These are phyloP conservation scores for Synodontis membranacea DNA, from an alignment of 2,113 vertebrate species.

Conservation along the genomic window DNA sequence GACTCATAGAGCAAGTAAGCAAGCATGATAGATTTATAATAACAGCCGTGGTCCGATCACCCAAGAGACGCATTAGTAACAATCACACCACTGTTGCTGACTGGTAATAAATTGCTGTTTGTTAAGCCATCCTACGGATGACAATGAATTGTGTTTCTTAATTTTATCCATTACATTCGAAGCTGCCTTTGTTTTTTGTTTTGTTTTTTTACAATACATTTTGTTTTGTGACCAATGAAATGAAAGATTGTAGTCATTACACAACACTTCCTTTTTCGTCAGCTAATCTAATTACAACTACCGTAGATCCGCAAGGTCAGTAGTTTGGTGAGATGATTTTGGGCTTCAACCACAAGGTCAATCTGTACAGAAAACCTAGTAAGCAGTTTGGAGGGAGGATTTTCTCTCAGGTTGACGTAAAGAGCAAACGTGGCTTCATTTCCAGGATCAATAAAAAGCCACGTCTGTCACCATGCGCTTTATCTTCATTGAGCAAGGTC, in stretches of 20 bases:
- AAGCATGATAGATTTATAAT: background rate
- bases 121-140: background rate
- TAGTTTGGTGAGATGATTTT: background rate
- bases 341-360: background rate
- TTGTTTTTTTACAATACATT: background rate
- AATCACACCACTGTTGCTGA: background rate
- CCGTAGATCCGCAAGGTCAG: background rate
- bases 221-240: background rate
- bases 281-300: background rate
- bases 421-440: background rate
- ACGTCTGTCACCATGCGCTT: background rate
- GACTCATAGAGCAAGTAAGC: background rate
- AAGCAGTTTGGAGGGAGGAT: background rate
- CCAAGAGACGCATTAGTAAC: conserved; percentile 6
- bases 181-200: background rate
- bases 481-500: background rate
- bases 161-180: background rate
- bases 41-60: background rate
- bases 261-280: background rate
- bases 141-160: background rate
- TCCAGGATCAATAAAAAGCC: background rate
- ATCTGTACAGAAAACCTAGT: background rate
- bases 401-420: background rate
- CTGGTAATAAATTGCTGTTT: background rate
- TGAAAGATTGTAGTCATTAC: background rate